These are phyloP conservation scores for Peromyscus attwateri DNA, from an alignment of 2,797 vertebrate genomes.

Conservation along the genomic window DNA sequence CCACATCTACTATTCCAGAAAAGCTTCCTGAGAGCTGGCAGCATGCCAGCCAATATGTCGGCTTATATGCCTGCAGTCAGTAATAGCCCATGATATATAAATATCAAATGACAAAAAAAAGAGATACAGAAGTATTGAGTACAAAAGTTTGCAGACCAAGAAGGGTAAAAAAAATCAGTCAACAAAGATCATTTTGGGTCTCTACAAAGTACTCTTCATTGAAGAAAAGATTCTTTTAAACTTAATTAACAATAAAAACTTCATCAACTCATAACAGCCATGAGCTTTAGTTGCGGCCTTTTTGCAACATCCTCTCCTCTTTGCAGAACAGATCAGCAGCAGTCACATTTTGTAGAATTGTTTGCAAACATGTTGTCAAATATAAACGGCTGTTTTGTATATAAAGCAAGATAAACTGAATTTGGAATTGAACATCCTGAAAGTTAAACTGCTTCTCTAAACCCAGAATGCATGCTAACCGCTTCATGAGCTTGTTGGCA, in stretches of 20 bases:
- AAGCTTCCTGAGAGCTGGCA: not conserved
- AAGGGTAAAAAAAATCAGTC: slow-evolving; percentile 1
- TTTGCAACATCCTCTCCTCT: slow-evolving; percentile 8
- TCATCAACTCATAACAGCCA: slow-evolving; percentile 57
- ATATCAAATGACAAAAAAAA: not conserved
- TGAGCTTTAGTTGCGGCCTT: slow-evolving; percentile 27
- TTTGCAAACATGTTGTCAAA: slow-evolving; percentile 74
- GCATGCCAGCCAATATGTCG: not conserved
- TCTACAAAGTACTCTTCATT: slow-evolving; percentile 46
- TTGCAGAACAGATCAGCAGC: slow-evolving; percentile 59
- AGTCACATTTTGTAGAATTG: slow-evolving; percentile 49
- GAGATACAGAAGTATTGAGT: not conserved
- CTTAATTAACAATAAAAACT: slow-evolving; percentile 83
- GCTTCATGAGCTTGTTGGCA: slow-evolving; percentile 67
- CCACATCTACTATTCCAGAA: not conserved
- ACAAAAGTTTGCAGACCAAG: not conserved
- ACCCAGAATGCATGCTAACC: slow-evolving; percentile 65
- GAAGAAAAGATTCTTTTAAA: slow-evolving; percentile 65
- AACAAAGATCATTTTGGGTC: slow-evolving; percentile 42
- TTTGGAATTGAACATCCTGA: slow-evolving; percentile 73
- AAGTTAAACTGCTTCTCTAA: slow-evolving; percentile 73
- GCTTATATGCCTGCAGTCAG: not conserved
- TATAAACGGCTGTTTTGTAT: slow-evolving; percentile 50
- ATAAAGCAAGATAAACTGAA: slow-evolving; percentile 80
- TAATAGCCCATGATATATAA: not conserved